Percentiles rank a stretch among this genome's conserved stretches.
phyloP scores from a whole-genome alignment of 2,113 vertebrate genomes.

The Oxygymnocypris stewartii region DNA sequence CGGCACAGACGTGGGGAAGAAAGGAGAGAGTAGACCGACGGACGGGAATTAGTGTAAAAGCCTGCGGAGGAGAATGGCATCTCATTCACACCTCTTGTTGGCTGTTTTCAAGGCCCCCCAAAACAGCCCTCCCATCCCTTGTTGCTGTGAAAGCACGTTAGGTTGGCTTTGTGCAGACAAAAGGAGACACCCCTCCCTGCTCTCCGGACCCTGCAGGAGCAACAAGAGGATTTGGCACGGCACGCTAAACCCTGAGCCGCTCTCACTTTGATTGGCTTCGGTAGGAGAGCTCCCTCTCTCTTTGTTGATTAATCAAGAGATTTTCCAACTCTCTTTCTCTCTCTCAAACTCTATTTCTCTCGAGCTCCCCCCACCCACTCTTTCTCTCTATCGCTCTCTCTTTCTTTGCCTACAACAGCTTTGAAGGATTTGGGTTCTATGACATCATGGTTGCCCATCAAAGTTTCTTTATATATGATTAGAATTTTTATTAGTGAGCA shows the following conservation, averaged over 20 bases:
- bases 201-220: conserved; percentile 83
- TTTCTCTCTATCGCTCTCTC: not conserved
- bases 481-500: not conserved
- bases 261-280: conserved; percentile 76
- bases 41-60: conserved; percentile 83
- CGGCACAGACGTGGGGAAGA: conserved; percentile 76
- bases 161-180: conserved; percentile 93
- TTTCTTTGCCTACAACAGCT: conserved; percentile 23
- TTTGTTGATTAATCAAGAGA: conserved; percentile 79
- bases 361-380: conserved; percentile 56
- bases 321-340: conserved; percentile 69
- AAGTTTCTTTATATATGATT: not conserved
- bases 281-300: conserved; percentile 72
- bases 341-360: conserved; percentile 64
- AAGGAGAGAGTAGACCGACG: conserved; percentile 70
- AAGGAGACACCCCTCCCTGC: conserved; percentile 81
- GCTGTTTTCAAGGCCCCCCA: conserved; percentile 77
- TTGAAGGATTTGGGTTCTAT: conserved; percentile 13
- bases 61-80: conserved; percentile 87
- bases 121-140: conserved; percentile 80
- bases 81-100: conserved; percentile 96
- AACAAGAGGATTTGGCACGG: conserved; percentile 79
- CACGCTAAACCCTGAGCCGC: conserved; percentile 66
- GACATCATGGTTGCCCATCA: conserved; percentile 15
- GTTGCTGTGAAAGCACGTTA: conserved; percentile 93